phyloP scores from a whole-genome alignment of 2,797 vertebrate genomes.

The Phrynocephalus guinanensis region DNA sequence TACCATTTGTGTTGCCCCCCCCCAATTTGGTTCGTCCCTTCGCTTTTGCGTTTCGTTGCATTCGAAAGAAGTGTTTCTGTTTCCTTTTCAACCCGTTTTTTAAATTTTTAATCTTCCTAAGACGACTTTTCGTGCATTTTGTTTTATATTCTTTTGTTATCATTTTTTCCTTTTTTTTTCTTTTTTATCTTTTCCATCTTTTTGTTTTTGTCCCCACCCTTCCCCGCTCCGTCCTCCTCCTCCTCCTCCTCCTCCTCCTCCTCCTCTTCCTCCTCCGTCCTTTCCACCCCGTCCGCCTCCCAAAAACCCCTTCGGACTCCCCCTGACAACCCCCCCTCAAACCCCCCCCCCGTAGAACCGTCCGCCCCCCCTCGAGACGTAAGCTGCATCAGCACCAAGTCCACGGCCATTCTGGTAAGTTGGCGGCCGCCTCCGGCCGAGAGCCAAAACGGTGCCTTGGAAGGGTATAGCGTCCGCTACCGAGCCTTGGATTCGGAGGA shows the following conservation, averaged over 20 bases:
- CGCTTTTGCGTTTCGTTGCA: constrained; percentile 27
- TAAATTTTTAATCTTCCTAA: constrained; percentile 71
- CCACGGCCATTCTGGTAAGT: constrained; percentile 99
- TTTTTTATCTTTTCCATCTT: constrained; percentile 88
- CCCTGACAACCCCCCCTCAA: constrained; percentile 56
- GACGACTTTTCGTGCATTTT: constrained; percentile 71
- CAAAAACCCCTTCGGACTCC: constrained; percentile 60
- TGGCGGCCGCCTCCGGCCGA: constrained; percentile 92
- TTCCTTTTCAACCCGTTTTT: constrained; percentile 69
- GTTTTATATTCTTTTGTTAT: constrained; percentile 81
- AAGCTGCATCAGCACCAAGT: constrained; percentile 95
- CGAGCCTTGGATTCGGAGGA: constrained; percentile 87
- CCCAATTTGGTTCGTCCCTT: constrained; percentile 57
- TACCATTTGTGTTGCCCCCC: constrained; percentile 51
- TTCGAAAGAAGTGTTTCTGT: constrained; percentile 48
- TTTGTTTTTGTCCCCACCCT: constrained; percentile 67
- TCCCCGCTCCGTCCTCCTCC: constrained; percentile 60
- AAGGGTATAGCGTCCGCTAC: constrained; percentile 93
- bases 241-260: no score
- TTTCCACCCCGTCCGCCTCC: constrained; percentile 56
- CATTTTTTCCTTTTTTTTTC: constrained; percentile 91
- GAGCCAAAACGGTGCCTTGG: constrained; percentile 94
- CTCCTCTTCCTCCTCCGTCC: constrained; percentile 64
- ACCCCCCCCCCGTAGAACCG: constrained; percentile 86
- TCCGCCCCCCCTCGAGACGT: constrained; percentile 98